These are phyloP conservation scores for Sinelater perroti DNA, from an alignment of 2,888 invertebrate genomes.

Conservation along the genomic window DNA sequence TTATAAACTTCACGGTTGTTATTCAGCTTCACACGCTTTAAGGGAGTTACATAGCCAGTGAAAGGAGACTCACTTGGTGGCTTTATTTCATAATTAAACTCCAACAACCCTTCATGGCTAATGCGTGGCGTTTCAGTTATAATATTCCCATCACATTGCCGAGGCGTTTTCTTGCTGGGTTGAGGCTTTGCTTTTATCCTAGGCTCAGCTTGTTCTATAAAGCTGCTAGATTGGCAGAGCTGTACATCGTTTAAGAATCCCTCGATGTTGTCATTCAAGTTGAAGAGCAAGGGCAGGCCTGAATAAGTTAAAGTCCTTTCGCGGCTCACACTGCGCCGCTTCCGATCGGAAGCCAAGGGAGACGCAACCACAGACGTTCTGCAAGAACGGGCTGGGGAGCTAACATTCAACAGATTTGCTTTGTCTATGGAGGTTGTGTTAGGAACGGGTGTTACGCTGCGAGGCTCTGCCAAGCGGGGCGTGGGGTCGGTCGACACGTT, in stretches of 20 bases:
- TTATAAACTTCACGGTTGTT: constrained; percentile 1
- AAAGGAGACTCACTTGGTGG: background rate
- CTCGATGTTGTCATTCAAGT: background rate
- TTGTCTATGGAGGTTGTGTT: no score
- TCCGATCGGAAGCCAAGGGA: background rate
- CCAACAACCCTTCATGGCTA: constrained; percentile 19
- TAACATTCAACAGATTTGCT: background rate
- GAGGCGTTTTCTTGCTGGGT: background rate
- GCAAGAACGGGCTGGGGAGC: no score
- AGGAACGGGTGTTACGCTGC: no score
- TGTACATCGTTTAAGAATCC: background rate
- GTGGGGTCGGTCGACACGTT: no score
- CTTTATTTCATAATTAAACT: constrained; percentile 18
- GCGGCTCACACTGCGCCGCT: background rate
- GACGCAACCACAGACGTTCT: background rate
- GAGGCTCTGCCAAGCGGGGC: no score
- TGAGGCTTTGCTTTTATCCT: background rate
- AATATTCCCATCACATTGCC: background rate
- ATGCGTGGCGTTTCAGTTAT: constrained; percentile 35
- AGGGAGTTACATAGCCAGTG: constrained; percentile 12
- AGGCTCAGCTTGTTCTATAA: no score
- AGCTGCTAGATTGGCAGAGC: background rate
- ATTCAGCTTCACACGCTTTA: constrained; percentile 5
- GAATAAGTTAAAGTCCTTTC: background rate
- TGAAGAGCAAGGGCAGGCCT: background rate